Conservation (phyloP, 2,113 vertebrate genomes). For the Dasyornis broadbenti region DNA sequence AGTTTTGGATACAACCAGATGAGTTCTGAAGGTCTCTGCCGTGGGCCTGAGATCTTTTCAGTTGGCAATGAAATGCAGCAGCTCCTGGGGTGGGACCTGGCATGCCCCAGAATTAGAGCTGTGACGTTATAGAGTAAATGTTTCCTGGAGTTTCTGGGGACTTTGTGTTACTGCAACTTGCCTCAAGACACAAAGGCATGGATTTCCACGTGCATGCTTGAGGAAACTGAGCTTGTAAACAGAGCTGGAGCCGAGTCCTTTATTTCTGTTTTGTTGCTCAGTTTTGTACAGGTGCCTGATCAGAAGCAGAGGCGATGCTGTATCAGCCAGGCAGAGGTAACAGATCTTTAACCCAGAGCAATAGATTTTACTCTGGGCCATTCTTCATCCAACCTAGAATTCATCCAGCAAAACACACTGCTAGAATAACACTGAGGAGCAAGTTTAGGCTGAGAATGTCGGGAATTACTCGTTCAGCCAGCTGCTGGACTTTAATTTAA, state of each 20-base stretch:
- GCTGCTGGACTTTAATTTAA: background rate
- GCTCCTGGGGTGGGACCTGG: background rate
- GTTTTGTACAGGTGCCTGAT: background rate
- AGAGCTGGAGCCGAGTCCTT: background rate
- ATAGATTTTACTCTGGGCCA: background rate
- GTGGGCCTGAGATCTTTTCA: background rate
- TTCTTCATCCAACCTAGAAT: background rate
- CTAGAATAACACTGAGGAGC: background rate
- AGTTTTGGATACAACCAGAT: background rate
- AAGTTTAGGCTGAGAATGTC: background rate
- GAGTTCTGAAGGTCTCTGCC: background rate
- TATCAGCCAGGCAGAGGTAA: background rate
- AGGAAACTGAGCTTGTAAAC: background rate
- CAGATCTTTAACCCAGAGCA: background rate
- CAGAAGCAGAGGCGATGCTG: background rate
- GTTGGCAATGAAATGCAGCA: background rate
- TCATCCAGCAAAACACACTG: background rate
- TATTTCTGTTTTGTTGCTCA: background rate
- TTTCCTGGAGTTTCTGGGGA: background rate
- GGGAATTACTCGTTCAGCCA: background rate
- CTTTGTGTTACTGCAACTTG: background rate
- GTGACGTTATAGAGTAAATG: rapidly evolving
- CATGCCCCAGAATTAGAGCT: background rate
- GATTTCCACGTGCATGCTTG: background rate
- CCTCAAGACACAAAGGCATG: background rate